Conservation (phyloP, 2,113 vertebrate species). For the Sus scrofa region DNA sequence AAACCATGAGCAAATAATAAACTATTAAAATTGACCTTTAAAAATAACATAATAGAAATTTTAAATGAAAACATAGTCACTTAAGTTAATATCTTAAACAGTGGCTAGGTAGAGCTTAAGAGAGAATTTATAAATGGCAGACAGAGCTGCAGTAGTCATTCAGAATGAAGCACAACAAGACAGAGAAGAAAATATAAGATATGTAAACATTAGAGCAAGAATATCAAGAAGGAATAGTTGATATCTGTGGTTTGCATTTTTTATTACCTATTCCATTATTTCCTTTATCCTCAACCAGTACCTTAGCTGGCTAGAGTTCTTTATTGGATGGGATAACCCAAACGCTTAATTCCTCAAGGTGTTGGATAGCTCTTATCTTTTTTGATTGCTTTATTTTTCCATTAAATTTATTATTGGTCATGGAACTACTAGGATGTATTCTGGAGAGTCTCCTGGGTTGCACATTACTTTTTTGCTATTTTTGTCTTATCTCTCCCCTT, state of each 20-base stretch:
- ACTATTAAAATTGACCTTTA: background rate
- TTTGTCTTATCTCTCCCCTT: background rate
- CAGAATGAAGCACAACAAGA: background rate
- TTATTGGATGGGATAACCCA: background rate
- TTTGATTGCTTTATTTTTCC: background rate
- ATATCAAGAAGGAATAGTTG: background rate
- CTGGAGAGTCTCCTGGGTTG: background rate
- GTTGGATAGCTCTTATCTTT: background rate
- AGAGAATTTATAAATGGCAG: background rate
- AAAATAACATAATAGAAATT: background rate
- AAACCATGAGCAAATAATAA: background rate
- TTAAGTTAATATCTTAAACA: background rate
- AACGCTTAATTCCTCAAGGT: background rate
- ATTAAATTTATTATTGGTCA: background rate
- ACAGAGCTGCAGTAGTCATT: background rate
- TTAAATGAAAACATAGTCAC: background rate
- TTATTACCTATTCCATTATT: background rate
- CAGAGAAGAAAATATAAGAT: background rate
- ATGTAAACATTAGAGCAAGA: background rate
- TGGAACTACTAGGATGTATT: background rate
- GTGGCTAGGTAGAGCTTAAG: background rate
- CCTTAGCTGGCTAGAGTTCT: background rate
- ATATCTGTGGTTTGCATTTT: background rate
- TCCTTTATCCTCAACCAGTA: background rate
- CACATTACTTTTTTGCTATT: background rate